phyloP scores from a whole-genome alignment of 2,888 invertebrate genomes.

The Plebejus argus region DNA sequence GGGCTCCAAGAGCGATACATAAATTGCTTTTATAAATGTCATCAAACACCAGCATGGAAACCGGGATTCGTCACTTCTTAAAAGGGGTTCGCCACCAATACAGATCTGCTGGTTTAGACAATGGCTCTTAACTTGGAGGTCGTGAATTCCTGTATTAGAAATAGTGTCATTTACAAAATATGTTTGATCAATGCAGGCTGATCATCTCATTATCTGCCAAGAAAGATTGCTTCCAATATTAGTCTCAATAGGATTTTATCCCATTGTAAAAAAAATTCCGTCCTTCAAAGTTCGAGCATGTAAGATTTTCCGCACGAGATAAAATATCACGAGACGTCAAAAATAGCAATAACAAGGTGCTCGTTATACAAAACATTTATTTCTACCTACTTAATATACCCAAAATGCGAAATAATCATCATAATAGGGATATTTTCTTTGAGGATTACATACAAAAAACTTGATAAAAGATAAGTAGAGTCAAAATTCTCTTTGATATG shows the following conservation, averaged over 20 bases:
- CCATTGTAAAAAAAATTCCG: neutral
- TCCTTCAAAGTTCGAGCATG: neutral
- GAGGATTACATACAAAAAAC: slow-evolving; percentile 4
- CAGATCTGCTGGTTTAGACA: no score
- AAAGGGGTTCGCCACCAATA: no score
- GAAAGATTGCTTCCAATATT: no score
- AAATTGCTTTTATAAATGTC: no score
- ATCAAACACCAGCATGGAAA: no score
- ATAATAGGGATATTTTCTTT: slow-evolving; percentile 19
- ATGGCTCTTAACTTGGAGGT: no score
- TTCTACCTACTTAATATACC: neutral
- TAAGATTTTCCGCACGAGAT: neutral
- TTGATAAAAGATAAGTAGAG: slow-evolving; percentile 7
- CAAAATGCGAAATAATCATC: neutral
- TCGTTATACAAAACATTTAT: neutral
- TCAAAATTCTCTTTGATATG: neutral
- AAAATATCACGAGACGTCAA: neutral
- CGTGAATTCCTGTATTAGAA: no score
- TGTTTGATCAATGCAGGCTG: no score
- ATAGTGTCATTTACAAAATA: no score
- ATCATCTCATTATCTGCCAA: no score
- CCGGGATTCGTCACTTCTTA: no score
- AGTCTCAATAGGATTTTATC: neutral
- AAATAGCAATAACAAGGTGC: neutral
- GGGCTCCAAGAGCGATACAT: no score